A percentile compares a stretch with the other conserved stretches of the same genome.
These are phyloP conservation scores for Tuberolachnus salignus DNA, from an alignment of 2,888 invertebrate genomes.

Conservation along the genomic window DNA sequence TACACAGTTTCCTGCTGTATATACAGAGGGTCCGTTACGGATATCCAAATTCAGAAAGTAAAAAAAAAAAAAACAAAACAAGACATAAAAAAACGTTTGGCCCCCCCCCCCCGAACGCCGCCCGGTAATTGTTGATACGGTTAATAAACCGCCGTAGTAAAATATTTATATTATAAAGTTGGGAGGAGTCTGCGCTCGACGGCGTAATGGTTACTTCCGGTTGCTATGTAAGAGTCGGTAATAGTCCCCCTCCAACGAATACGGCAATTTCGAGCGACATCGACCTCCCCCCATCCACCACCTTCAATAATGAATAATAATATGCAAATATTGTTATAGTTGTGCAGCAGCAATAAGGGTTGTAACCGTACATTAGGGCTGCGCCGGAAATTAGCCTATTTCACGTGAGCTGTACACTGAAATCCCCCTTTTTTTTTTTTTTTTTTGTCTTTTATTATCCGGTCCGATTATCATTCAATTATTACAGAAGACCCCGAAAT, in stretches of 20 bases:
- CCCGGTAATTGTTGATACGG: conserved; percentile 30
- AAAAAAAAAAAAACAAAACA: conserved; percentile 17
- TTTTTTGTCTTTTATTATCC: too few species aligned
- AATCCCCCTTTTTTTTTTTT: conserved; percentile 6
- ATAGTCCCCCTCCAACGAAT: too few species aligned
- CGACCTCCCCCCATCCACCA: not conserved
- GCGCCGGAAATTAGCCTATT: conserved; percentile 28
- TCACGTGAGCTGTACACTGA: not conserved
- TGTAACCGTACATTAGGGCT: not conserved
- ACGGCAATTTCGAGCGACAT: too few species aligned
- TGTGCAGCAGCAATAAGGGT: not conserved
- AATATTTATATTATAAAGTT: too few species aligned
- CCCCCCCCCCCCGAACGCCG: not conserved
- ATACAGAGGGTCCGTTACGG: conserved; percentile 22
- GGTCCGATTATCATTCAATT: conserved; percentile 41
- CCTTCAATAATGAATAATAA: not conserved
- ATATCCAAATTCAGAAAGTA: conserved; percentile 21
- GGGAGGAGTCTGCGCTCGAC: conserved; percentile 36
- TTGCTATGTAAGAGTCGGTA: not conserved
- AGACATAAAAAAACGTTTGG: conserved; percentile 10
- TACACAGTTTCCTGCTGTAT: conserved; percentile 45
- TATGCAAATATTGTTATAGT: conserved; percentile 9
- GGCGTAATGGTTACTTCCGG: conserved; percentile 39
- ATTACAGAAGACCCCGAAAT: not conserved
- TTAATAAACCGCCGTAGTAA: conserved; percentile 25